phyloP scores from a whole-genome alignment of 2,113 vertebrate genomes.

The Haemorhous mexicanus region DNA sequence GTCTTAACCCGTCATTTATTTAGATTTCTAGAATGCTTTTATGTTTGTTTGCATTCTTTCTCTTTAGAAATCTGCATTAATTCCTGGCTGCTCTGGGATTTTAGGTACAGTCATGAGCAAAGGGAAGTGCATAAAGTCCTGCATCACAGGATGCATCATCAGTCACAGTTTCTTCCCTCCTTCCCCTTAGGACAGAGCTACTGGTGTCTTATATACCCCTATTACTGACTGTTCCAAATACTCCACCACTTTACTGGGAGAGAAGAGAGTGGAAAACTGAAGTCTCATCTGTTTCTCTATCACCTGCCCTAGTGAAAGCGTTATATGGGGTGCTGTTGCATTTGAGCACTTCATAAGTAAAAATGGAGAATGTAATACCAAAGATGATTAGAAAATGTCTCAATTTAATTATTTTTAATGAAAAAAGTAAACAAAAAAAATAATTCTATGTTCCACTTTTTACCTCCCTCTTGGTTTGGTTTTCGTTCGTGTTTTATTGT shows the following conservation, averaged over 20 bases:
- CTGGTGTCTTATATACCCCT: not conserved
- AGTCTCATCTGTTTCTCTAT: not conserved
- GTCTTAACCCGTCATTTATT: not conserved
- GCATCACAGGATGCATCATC: accelerated
- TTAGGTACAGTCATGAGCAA: not conserved
- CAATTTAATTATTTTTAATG: not conserved
- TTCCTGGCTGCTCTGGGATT: not conserved
- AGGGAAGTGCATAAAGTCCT: not conserved
- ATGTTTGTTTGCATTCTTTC: not conserved
- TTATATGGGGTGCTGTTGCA: not conserved
- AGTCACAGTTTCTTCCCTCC: not conserved
- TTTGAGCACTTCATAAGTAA: not conserved
- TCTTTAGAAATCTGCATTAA: not conserved
- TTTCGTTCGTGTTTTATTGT: not conserved
- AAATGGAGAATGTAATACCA: not conserved
- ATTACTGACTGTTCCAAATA: not conserved
- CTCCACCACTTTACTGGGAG: not conserved
- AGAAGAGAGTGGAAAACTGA: not conserved
- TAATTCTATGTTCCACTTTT: not conserved
- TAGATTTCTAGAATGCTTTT: not conserved
- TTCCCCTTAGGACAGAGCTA: not conserved
- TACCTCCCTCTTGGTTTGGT: not conserved
- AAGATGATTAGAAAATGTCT: not conserved
- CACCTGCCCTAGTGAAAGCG: not conserved
- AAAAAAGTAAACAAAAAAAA: not conserved